Base-by-base conservation (phyloP, 2,888 invertebrate species). In the Muscina levida region DNA sequence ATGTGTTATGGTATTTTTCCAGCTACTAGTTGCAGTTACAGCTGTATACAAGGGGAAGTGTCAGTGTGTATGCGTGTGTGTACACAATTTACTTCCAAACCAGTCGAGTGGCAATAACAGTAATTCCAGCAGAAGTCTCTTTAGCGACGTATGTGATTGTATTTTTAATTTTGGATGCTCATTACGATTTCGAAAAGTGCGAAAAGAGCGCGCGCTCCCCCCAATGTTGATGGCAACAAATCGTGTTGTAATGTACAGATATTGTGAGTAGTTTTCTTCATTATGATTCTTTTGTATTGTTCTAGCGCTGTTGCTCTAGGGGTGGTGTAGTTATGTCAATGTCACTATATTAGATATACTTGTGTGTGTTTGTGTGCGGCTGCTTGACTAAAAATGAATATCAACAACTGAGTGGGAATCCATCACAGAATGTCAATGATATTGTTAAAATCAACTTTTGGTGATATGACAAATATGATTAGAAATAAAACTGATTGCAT, bases 141-240 rank as follows among this genome's bases (percentile, higher is more conserved):
- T 44, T 13, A 5, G 13, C 44, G 44, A 2, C 24, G 42, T 22
- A 62, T 62, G 62, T 62, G 62, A 62, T 62, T 62, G 62, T 62
- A 42, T 62, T 62, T 62, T 42, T 39, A 62, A 62, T 62, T 62
- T 62, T 22, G 17, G 39, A 39, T 62, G 62, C 62, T 62, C 62
- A 62, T 42, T 62, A 31, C 31, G 31, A 3, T 42, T 31, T 31
- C 3, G 31, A 5, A 31, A 31, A 3, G 31, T 31, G 31, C n/a
- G n/a, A n/a, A n/a, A n/a, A n/a, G n/a, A n/a, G n/a, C n/a, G n/a
- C 4, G 31, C 31, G 31, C 8, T 31, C 8, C 31, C 8, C 31
- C 4, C 8, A 8, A 8, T 59, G 56, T 26, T 26, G 56, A 10
- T 6, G 17, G 17, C 17, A 5, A 6, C n/a, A 2, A 15, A n/a